A percentile compares a stretch with the other conserved stretches of the same genome.
These are phyloP conservation scores for Trachythela sp. DNA, from an alignment of 64 coral and sea anemone genomes.

Conservation along the genomic window DNA sequence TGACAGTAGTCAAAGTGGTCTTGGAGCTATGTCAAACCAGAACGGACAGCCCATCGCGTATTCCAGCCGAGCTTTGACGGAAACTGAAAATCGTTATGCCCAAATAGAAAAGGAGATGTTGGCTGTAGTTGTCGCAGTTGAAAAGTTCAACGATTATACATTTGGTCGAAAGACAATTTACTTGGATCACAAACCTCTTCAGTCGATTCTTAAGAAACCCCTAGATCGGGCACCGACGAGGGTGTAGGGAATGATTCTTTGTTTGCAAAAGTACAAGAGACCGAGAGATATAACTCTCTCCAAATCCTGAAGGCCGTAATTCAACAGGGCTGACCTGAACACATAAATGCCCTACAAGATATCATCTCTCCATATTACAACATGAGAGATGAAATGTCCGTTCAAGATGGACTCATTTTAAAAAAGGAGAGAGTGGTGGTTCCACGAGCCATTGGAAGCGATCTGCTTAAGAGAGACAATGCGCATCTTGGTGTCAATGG, in stretches of 20 bases:
- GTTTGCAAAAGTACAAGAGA: too few relatives aligned
- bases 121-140: not conserved
- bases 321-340: not conserved
- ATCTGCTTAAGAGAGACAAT: not conserved
- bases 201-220: not conserved
- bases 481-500: conserved; percentile 30
- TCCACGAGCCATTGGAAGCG: not conserved
- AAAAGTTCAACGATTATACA: not conserved
- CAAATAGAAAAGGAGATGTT: conserved; percentile 12
- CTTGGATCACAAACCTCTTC: not conserved
- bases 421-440: conserved; percentile 30
- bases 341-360: not conserved
- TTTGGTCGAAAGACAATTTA: not conserved
- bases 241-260: not conserved
- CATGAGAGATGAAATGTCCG: not conserved
- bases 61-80: not conserved
- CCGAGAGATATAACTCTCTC: not conserved
- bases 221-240: not conserved
- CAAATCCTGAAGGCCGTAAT: not conserved
- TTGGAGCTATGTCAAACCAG: not conserved
- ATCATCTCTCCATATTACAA: not conserved
- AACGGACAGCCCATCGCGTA: not conserved
- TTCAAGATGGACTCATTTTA: not conserved
- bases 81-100: not conserved
- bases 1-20: not conserved